These are phyloP conservation scores for Microtus ochrogaster DNA, from an alignment of 2,113 vertebrate species.

Conservation along the genomic window DNA sequence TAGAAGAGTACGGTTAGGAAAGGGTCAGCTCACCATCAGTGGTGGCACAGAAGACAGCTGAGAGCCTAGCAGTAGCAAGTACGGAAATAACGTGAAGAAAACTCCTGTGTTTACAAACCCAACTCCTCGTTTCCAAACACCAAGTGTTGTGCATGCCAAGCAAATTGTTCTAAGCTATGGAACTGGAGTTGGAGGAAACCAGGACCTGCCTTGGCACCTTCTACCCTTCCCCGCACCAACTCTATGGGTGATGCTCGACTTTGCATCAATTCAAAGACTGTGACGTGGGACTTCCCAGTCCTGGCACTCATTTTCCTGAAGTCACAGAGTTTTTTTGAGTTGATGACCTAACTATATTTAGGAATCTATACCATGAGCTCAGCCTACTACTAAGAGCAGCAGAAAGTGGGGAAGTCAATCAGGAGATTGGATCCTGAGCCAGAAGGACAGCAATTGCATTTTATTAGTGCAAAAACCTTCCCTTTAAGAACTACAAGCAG, in stretches of 20 bases:
- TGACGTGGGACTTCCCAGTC: background rate
- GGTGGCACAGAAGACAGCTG: background rate
- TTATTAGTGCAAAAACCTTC: background rate
- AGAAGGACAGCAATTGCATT: background rate
- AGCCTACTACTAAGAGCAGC: background rate
- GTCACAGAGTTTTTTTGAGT: background rate
- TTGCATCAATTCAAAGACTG: background rate
- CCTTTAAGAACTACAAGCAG: constrained; percentile 22
- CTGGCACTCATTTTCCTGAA: background rate
- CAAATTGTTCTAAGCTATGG: background rate
- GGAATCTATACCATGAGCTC: background rate
- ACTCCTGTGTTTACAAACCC: background rate
- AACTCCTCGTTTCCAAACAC: background rate
- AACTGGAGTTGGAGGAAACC: background rate
- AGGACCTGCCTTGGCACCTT: background rate
- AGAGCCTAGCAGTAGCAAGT: background rate
- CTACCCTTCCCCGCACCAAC: background rate
- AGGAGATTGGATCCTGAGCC: background rate
- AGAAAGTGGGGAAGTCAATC: constrained; percentile 24
- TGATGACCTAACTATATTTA: background rate
- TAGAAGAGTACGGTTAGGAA: background rate
- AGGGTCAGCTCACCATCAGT: background rate
- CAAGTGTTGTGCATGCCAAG: background rate
- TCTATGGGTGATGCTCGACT: background rate
- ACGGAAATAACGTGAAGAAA: constrained; percentile 20